phyloP scores from a whole-genome alignment of 2,113 vertebrate genomes.

The Psephotus haematonotus region DNA sequence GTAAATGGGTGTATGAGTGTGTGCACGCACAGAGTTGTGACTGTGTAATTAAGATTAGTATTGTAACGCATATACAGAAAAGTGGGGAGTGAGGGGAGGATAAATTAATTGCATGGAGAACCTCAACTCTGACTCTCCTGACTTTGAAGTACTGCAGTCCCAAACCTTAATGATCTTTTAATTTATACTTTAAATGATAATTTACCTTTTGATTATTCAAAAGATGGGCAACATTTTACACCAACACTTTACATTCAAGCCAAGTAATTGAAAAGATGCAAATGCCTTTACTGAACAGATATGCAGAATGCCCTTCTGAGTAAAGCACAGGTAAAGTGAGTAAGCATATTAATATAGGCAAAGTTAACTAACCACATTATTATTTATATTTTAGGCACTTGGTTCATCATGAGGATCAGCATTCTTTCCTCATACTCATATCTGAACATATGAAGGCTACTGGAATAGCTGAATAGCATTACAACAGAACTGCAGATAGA shows the following conservation, averaged over 20 bases:
- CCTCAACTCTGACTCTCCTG: constrained; percentile 6
- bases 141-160: constrained; percentile 51
- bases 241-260: constrained; percentile 45
- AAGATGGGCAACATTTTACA: constrained; percentile 41
- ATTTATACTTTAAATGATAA: constrained; percentile 59
- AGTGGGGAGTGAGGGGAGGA: neutral
- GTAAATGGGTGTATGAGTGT: neutral
- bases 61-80: neutral
- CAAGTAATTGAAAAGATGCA: constrained; percentile 57
- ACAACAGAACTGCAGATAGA: neutral
- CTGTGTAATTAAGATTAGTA: constrained; percentile 14
- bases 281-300: constrained; percentile 28
- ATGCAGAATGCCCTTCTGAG: neutral
- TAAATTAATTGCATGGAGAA: constrained; percentile 19
- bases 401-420: neutral
- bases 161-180: constrained; percentile 44
- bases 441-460: neutral
- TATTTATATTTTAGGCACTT: constrained; percentile 16
- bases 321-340: neutral
- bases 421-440: constrained; percentile 12
- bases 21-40: neutral
- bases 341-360: constrained; percentile 29
- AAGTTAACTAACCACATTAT: constrained; percentile 16
- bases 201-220: constrained; percentile 46
- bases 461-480: neutral